A percentile compares a stretch with the other conserved stretches of the same genome.
Conservation (phyloP, 2,888 invertebrate genomes). For the Acanthococcus lagerstroemiae region DNA sequence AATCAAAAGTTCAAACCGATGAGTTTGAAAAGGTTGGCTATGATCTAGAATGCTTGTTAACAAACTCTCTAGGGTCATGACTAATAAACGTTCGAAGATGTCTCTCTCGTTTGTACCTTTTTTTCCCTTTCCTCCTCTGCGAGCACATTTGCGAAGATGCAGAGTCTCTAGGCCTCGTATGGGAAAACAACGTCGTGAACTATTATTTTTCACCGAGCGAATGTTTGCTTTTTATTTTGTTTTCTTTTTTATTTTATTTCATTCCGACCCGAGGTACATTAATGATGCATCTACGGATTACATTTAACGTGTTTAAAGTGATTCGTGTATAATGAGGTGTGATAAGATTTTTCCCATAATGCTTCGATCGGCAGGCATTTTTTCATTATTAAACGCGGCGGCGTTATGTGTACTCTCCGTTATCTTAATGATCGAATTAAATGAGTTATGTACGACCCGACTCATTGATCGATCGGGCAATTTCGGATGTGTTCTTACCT, state of each 20-base stretch:
- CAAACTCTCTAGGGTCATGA: conserved; percentile 22
- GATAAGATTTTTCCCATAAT: conserved; percentile 9
- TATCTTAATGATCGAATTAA: too few species aligned
- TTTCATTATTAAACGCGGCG: too few species aligned
- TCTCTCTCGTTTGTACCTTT: background rate
- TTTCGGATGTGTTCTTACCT: too few species aligned
- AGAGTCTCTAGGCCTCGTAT: conserved; percentile 8
- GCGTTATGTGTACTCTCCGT: too few species aligned
- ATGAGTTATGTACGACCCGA: too few species aligned
- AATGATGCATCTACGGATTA: background rate
- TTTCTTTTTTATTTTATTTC: background rate
- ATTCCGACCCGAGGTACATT: background rate
- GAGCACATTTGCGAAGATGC: background rate
- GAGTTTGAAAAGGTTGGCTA: conserved; percentile 11
- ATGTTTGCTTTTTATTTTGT: background rate
- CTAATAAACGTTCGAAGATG: conserved; percentile 9
- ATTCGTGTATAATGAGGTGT: conserved; percentile 16
- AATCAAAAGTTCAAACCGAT: conserved; percentile 26
- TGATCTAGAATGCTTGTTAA: conserved; percentile 26
- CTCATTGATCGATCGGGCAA: too few species aligned
- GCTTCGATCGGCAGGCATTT: too few species aligned
- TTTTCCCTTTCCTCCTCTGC: background rate
- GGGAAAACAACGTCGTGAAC: conserved; percentile 29
- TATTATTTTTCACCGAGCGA: conserved; percentile 18
- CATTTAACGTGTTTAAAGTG: background rate